Base-by-base conservation (phyloP, 1,140 invertebrate genomes). In the Heliconius eleuchia region DNA sequence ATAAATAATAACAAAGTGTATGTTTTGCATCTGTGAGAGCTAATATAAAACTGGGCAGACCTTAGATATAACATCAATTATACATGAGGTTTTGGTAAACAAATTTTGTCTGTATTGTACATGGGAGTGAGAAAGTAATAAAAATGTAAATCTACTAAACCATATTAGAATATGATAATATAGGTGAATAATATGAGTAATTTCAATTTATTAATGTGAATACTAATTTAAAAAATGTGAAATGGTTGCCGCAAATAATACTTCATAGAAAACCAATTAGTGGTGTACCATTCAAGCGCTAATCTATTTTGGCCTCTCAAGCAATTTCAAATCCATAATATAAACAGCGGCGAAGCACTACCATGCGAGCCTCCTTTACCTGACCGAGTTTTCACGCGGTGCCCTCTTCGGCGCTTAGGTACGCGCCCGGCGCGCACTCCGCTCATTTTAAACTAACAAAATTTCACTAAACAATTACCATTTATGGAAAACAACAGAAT, bases 361-460 rank as follows among this genome's bases (percentile, higher is more conserved):
- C 71, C 89, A 92, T 92, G 88, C 91, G 82, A 80, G 78, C 83
- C 81, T 84, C 74, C 80, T 88, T 86, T 93, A 93, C 92, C 92
- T 92, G 91, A 87, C 82, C 90, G 87, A 81, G 78, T 88, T 84
- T 91, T 92, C 81, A 86, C 86, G 74, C 87, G 91, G 75, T 87
- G 86, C 78, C 84, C 85, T 88, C 89, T 89, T 80, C 88, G 88
- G 84, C 84, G 88, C 82, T 94, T 94, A 78, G 84, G 85, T 74
- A 94, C 90, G 34, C 92, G 89, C 78, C 91, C 91, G 71, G 88
- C 85, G 71, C 91, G 86, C 75, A 93, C 85, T 81, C 88, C 91
- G 74, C 92, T 92, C 92, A 94, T 94, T 86, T 87, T 88, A 70
- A 55, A 77, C 60, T 74, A 77, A 23, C 71, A 78, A 81, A 46